Evolutionary conservation across 2,888 invertebrate species (phyloP), one percentile per base, ranked within the genome.

Genomic region (Noctua fimbriata): DNA sequence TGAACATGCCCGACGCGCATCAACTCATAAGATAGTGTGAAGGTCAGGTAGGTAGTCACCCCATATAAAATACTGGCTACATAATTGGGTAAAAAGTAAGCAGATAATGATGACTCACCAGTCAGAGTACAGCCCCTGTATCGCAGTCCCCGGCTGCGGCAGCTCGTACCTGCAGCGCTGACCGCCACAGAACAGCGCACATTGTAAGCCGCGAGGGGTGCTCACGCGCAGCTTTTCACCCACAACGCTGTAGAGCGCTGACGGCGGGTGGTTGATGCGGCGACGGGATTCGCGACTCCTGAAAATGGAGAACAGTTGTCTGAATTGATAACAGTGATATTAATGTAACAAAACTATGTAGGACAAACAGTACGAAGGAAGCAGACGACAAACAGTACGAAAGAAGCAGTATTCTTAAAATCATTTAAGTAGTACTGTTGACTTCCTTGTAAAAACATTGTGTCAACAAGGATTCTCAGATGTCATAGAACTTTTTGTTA

Each of bases 181-280:
- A 0, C 99, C 99, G 1, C 98, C 98, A 94, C 99, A 99, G 95
- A 99, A 98, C 88, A 99, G 97, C 60, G 98, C 98, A 92, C 99
- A 99, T 92, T 98, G 98, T 79, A 98, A 96, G 16, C 97, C 97
- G 2, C 98, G 97, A 0, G 98, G 98, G 0, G 98, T 97, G 83
- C 97, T 95, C 73, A 97, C 97, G 60, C 98, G 97, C 60, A 98
- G 92, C 16, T 96, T 94, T 92, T 98, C 97, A 9, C 97, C 93
- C 1, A 97, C 72, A 0, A 92, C 89, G 84, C 95, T 95, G 94
- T 97, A 97, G 18, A 95, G 92, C 2, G 96, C 96, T 6, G 95
- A 89, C 0, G 96, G 96, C 0, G 96, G 95, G 44, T 94, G 95
- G 90, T 96, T 96, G 91, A 96, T 94, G 44, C 95, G 94, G 0